A percentile compares a stretch with the other conserved stretches of the same genome.
phyloP scores from a whole-genome alignment of 2,888 invertebrate genomes.

The Stenodera caucasica region DNA sequence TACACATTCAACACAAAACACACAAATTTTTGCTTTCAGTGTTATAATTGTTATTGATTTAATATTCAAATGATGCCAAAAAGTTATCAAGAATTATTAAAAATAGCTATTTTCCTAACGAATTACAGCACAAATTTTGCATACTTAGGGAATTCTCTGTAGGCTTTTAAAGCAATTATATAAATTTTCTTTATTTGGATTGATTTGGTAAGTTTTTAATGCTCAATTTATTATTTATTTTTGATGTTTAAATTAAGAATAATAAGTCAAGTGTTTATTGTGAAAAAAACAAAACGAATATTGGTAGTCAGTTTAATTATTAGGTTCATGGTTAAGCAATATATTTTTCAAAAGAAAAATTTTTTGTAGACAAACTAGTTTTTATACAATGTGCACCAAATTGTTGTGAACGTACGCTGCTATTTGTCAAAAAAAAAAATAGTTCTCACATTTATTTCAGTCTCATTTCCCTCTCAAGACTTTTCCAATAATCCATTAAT shows the following conservation, averaged over 20 bases:
- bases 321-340: constrained; percentile 4
- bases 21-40: neutral
- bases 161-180: neutral
- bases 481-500: neutral
- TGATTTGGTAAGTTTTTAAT: neutral
- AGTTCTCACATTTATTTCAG: constrained; percentile 7
- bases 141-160: neutral
- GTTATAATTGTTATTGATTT: neutral
- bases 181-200: neutral
- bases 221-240: constrained; percentile 1
- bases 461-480: neutral
- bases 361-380: constrained; percentile 17
- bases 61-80: neutral
- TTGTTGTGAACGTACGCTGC: constrained; percentile 18
- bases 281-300: neutral
- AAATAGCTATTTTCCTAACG: neutral
- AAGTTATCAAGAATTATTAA: neutral
- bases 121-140: neutral
- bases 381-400: constrained; percentile 24
- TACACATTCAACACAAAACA: neutral
- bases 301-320: neutral
- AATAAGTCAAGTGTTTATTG: constrained; percentile 7
- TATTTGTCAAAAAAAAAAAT: constrained; percentile 14
- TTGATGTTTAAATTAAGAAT: neutral
- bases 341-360: constrained; percentile 14